Base-by-base conservation (phyloP, 2,113 vertebrate species). In the Glaucomys volans region DNA sequence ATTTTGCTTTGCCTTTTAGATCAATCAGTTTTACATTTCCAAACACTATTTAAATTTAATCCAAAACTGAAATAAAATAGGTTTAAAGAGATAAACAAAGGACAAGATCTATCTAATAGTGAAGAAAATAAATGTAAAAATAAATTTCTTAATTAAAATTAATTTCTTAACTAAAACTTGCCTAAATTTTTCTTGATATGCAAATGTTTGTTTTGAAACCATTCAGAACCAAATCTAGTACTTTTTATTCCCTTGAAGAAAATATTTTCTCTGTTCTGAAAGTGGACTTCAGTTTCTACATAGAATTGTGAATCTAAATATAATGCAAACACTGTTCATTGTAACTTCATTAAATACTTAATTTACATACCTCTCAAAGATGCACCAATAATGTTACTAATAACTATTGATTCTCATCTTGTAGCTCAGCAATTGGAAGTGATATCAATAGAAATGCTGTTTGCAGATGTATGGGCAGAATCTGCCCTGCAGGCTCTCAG, bases 251-350 rank as follows among this genome's bases (percentile, higher is more conserved):
- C 0, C 28, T 44, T 66, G 3, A 47, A 11, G 11, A 75, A 86
- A 80, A 8, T 26, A 35, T 6, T 50, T 84, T 52, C 2, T 14
- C 52, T 85, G 5, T 40, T 66, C 44, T 81, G 40, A 64, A 87
- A 59, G 1, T 59, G 32, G 11, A 92, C 37, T 82, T 95, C 1
- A 42, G 30, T 81, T 86, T 80, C 35, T 83, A 22, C 26, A 26
- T 67, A 67, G 37, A 87, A 92, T 62, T 40, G 8, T 67, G 40
- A 92, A 44, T 91, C 9, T 64, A 93, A 94, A 91, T 40, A 87
- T 47, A 93, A 76, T 71, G 13, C 10, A 40, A 64, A 79, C 44
- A 62, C 17, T 42, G 3, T 71, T 96, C 87, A 44, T 75, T 62
- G 22, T 11, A 86, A 94, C 28, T 71, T 96, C 62, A 37, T 18